Percentiles rank a stretch among this genome's conserved stretches.
phyloP scores from a whole-genome alignment of 2,113 vertebrate species.

The Orientallactaga bullata region DNA sequence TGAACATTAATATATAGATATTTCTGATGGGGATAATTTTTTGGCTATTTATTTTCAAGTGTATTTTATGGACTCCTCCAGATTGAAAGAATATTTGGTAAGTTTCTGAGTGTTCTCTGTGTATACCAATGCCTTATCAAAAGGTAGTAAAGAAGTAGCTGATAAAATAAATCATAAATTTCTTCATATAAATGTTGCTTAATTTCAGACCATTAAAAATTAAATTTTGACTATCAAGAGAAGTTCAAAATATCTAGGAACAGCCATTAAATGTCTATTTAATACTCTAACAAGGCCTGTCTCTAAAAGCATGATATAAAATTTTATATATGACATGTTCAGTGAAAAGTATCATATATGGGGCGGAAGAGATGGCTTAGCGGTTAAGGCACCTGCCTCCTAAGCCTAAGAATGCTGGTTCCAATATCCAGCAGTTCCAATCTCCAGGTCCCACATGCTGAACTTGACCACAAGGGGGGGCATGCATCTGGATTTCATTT shows the following conservation, averaged over 20 bases:
- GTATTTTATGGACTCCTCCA: neutral
- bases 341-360: neutral
- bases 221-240: neutral
- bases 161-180: neutral
- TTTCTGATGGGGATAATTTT: neutral
- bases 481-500: too few species aligned
- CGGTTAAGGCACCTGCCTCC: too few species aligned
- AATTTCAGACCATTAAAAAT: neutral
- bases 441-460: too few species aligned
- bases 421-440: too few species aligned
- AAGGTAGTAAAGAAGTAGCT: neutral
- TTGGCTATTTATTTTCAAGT: neutral
- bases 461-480: too few species aligned
- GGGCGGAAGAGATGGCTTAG: too few species aligned
- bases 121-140: neutral
- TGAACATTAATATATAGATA: neutral
- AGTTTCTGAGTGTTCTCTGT: neutral
- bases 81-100: neutral
- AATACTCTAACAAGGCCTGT: neutral
- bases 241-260: neutral
- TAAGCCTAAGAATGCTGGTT: too few species aligned
- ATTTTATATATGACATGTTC: neutral
- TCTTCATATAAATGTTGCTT: neutral
- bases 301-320: neutral
- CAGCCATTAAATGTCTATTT: neutral